Evolutionary conservation across 1,140 invertebrate genomes (phyloP), one percentile per base, ranked within the genome.

Genomic region (Drosophila virilis): DNA sequence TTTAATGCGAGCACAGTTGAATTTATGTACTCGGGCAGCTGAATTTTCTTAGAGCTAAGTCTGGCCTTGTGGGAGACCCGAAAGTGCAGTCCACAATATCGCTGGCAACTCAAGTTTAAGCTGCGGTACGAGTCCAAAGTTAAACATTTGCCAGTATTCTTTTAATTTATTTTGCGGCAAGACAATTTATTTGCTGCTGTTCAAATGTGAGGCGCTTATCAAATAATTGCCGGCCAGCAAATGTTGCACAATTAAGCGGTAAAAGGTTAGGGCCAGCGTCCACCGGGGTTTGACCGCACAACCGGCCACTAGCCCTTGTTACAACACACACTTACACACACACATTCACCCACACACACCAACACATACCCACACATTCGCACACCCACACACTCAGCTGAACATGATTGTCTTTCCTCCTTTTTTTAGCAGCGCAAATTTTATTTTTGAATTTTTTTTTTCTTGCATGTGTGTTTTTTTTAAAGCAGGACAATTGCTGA

Each of bases 171-270:
- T 86, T 88, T 88, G 83, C 62, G 83, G 83, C 57, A 65, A 55
- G 69, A 66, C 46, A 88, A 86, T 86, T 86, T 86, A 86, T 86
- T 73, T 75, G 79, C 65, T 59, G 43, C 42, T 54, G 69, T 72
- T 74, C 72, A 68, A 86, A 77, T 83, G 83, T 79, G 83, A 86
- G 22, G 71, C 78, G 74, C 81, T 91, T 91, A 91, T 91, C 90
- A 91, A 91, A 91, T 91, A 91, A 91, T 91, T 91, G 86, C 77
- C 80, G 78, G 74, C 70, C 79, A 82, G 79, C 78, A 77, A 90
- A 91, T 74, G 81, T 75, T 80, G 70, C 77, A 89, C 90, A 91
- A 90, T 91, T 91, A 91, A 91, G 80, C 69, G 79, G 79, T 72
- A 74, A 81, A 78, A 75, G 70, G 76, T 73, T 73, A 77, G 69